phyloP scores from a whole-genome alignment of 2,888 invertebrate species.

The Calameuta idolon region DNA sequence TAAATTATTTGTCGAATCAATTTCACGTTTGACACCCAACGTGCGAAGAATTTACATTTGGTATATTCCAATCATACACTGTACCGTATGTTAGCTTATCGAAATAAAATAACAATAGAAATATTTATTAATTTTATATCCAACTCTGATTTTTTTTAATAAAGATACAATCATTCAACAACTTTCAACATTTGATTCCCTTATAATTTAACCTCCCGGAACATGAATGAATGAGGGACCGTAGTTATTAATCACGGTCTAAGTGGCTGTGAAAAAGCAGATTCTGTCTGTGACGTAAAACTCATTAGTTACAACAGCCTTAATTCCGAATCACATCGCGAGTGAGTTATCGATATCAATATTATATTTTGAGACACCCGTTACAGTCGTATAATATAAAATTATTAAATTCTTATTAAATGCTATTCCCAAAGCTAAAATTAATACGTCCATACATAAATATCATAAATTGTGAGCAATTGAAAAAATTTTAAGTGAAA shows the following conservation, averaged over 20 bases:
- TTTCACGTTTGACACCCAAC: not conserved
- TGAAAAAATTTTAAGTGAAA: not conserved
- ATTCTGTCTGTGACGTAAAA: not conserved
- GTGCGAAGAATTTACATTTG: not conserved
- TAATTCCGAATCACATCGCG: not conserved
- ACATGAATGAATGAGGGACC: not conserved
- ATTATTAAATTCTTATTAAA: not conserved
- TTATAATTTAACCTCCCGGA: not conserved
- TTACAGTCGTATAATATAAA: not conserved
- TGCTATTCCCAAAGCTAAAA: not conserved
- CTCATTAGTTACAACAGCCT: not conserved
- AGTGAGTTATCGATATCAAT: not conserved
- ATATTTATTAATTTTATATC: not conserved
- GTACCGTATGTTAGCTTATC: not conserved
- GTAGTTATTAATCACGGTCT: not conserved
- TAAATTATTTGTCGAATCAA: not conserved
- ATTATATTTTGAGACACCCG: not conserved
- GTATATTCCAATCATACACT: not conserved
- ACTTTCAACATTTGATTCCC: not conserved
- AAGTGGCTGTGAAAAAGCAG: not conserved
- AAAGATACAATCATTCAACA: not conserved
- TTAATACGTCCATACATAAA: not conserved
- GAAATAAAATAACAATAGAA: not conserved
- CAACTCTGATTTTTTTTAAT: not conserved
- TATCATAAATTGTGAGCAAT: not conserved